Evolutionary conservation across 2,797 vertebrate genomes (phyloP), one percentile per base, ranked within the genome.

Genomic region (Spatula versicolor): DNA sequence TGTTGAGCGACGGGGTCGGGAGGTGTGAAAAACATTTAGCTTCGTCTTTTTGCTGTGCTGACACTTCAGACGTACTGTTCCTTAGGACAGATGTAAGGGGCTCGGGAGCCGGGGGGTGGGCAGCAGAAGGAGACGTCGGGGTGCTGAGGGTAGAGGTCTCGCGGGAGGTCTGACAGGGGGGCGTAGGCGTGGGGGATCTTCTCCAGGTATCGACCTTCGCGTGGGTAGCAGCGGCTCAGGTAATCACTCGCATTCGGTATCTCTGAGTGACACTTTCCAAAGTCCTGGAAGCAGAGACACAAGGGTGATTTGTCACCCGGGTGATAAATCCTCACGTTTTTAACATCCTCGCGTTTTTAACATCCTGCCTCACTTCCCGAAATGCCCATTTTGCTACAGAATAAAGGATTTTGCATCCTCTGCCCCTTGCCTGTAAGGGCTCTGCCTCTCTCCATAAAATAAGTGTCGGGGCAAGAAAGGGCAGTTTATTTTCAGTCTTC

Each of bases 1-100:
- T 86, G 94, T 76, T 54, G 83, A 69, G 71, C 7, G 0, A 79
- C 39, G 43, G 73, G 33, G 54, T 59, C 25, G 43, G 69, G 81
- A 90, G 62, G 18, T 33, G 79, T 83, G 92, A 85, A 43, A 84
- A 86, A 31, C 80, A n/a, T 39, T 35, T 17, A 85, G 63, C 90
- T 83, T 77, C 81, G 94, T 90, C 28, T 1, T 50, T 76, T 48
- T 78, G 59, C 88, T 6, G 84, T 58, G 85, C 25, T 22, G 50
- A 28, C 43, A 50, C 66, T 98, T 96, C 96, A 99, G 87, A 99
- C 98, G 3, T 98, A 98, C 96, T 99, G 98, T 97, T 98, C 98
- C 96, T 98, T 98, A 66, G 98, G 98, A 97, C 98, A 98, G 46
- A 98, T 97, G 95, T 98, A 98, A 0, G 97, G 97, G 59, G 98